Evolutionary conservation across 2,888 invertebrate species (phyloP).

Genomic region (Drepanosiphum platanoidis): DNA sequence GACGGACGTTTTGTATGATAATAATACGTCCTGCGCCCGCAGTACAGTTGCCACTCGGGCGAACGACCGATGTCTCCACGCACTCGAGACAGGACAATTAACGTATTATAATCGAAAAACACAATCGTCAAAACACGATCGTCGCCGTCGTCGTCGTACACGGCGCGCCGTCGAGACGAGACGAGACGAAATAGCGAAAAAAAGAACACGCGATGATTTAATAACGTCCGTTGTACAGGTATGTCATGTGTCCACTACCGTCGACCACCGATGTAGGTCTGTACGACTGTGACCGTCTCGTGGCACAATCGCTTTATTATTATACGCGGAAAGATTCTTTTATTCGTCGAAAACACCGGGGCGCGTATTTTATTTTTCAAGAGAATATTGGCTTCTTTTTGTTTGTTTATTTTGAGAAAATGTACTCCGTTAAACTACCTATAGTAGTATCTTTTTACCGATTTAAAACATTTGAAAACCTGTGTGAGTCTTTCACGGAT

Average conservation of each 20-base stretch:
- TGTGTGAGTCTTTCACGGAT: too few relatives aligned
- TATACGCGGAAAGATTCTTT: too few relatives aligned
- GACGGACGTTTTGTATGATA: constrained; percentile 1
- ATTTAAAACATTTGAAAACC: too few relatives aligned
- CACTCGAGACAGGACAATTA: neutral
- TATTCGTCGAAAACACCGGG: too few relatives aligned
- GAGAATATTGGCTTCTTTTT: too few relatives aligned
- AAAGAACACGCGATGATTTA: neutral
- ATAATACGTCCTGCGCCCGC: neutral
- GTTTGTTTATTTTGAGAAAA: too few relatives aligned
- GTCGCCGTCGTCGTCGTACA: neutral
- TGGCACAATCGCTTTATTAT: neutral
- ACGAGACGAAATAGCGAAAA: neutral
- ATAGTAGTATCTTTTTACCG: too few relatives aligned
- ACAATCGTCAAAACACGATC: constrained; percentile 32
- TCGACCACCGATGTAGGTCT: constrained; percentile 25
- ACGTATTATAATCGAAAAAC: constrained; percentile 4
- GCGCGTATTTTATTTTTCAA: too few relatives aligned
- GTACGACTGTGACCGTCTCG: neutral
- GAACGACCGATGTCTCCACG: constrained; percentile 17
- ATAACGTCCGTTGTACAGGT: neutral
- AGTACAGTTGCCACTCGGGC: constrained; percentile 10
- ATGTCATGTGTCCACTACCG: neutral
- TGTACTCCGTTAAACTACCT: too few relatives aligned
- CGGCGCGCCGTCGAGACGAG: neutral